Evolutionary conservation across 2,888 invertebrate species (phyloP).

Genomic region (Dilophus febrilis): DNA sequence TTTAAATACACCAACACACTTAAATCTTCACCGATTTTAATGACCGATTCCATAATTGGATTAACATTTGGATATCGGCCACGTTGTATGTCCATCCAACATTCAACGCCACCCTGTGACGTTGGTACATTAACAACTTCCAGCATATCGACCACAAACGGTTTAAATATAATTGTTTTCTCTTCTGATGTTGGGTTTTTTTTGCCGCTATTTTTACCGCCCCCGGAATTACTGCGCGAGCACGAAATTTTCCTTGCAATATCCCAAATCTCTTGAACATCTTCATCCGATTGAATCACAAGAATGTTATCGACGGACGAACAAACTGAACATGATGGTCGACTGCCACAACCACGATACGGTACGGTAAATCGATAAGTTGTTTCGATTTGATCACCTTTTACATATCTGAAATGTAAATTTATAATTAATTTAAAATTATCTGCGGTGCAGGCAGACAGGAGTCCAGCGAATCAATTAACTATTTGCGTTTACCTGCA

Average conservation of each 20-base stretch:
- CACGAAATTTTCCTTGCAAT: conserved; percentile 44
- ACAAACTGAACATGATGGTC: conserved; percentile 41
- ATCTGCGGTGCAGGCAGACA: background rate
- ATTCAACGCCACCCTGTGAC: conserved; percentile 45
- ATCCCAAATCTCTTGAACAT: conserved; percentile 47
- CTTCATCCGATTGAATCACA: conserved; percentile 48
- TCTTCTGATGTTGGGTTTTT: conserved; percentile 17
- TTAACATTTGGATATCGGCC: conserved; percentile 51
- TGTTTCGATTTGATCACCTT: conserved; percentile 37
- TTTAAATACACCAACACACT: conserved; percentile 52
- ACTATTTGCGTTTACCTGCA: conserved; percentile 37
- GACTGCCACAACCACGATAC: conserved; percentile 43
- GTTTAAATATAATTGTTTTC: conserved; percentile 29
- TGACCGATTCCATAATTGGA: conserved; percentile 41
- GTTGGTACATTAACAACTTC: conserved; percentile 50
- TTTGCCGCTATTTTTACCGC: too few relatives aligned
- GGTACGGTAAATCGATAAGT: conserved; percentile 46
- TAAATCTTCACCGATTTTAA: conserved; percentile 52
- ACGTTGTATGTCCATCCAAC: conserved; percentile 61
- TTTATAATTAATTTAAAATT: background rate
- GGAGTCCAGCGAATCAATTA: background rate
- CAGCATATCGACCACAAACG: conserved; percentile 54
- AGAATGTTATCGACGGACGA: conserved; percentile 46
- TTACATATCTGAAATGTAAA: conserved; percentile 35
- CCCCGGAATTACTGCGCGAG: conserved; percentile 22